Base-by-base conservation (phyloP, 2,797 vertebrate species). In the Staurois parvus region DNA sequence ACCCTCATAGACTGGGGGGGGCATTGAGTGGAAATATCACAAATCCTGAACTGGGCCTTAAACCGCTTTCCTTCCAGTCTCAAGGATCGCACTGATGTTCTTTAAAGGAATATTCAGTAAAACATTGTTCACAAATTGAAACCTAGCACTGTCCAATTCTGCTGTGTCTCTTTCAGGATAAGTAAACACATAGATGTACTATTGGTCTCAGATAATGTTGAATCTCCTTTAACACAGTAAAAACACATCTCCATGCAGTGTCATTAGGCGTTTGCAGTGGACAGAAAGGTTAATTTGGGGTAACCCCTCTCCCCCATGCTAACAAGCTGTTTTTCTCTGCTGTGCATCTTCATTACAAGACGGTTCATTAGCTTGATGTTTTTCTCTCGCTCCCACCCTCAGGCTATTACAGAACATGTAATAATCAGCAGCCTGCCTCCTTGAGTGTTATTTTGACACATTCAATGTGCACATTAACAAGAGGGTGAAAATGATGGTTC, bases 321-420 rank as follows among this genome's bases (percentile, higher is more conserved):
- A 67, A 85, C 76, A 85, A 79, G 75, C 76, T 79, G 69, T 21
- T 74, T 78, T 56, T 66, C 69, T 66, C 37, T 40, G 28, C 83
- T 84, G 68, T 72, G 48, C 24, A 52, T 85, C 32, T 79, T 85
- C 69, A 85, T 79, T 79, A 85, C 37, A 73, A 40, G 67, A 77
- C 24, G 26, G 85, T 83, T 82, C 79, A 83, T 86, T 83, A 83
- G n/a, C 26, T 48, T 48, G 67, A 67, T 76, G 74, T 80, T 82
- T 66, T 82, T 70, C 69, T 62, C n/a, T 75, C 62, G 52, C 79
- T 73, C 79, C 79, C 79, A 26, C 79, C 85, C 79, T 28, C 11
- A 24, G 84, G 85, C 67, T 28, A 40, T 78, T 64, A 26, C 28
- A 37, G 34, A 83, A 83, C 56, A 52, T 73, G 67, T 86, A 82